Percentiles rank a stretch among this genome's conserved stretches.
These are phyloP conservation scores for Anarsia innoxiella DNA, from an alignment of 2,888 invertebrate genomes.

Conservation along the genomic window DNA sequence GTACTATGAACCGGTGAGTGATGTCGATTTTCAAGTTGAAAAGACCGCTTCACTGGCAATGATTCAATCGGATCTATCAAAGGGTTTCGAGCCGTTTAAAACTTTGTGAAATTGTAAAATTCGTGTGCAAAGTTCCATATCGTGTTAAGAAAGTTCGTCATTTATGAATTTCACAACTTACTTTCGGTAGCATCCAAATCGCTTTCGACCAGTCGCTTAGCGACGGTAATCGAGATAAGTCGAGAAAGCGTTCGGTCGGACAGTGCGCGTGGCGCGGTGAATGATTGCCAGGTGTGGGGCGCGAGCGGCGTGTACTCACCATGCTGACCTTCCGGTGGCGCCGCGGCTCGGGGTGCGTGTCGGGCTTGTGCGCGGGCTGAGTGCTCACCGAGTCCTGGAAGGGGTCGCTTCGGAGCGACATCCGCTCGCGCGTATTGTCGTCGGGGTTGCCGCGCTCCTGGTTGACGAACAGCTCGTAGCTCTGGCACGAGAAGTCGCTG, in stretches of 20 bases:
- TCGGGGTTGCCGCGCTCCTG: conserved; percentile 92
- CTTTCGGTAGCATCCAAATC: not conserved
- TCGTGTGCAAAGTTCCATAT: not conserved
- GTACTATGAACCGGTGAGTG: no score
- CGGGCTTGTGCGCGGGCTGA: conserved; percentile 77
- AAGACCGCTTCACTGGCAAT: conserved; percentile 55
- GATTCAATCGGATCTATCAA: conserved; percentile 29
- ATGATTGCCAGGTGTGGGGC: conserved; percentile 49
- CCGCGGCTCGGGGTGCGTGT: conserved; percentile 72
- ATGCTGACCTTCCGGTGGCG: conserved; percentile 91
- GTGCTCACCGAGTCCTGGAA: conserved; percentile 92
- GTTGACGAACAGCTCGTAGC: conserved; percentile 93
- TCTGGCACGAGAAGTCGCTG: conserved; percentile 92
- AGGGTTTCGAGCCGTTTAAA: conserved; percentile 1
- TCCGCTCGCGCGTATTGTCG: conserved; percentile 92
- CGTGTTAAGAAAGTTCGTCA: conserved; percentile 1
- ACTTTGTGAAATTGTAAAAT: conserved; percentile 4
- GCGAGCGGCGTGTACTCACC: conserved; percentile 79
- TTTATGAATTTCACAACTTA: conserved; percentile 2
- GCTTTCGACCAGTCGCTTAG: no score
- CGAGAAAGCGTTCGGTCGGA: not conserved
- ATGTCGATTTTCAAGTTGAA: conserved; percentile 49
- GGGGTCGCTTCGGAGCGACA: conserved; percentile 92
- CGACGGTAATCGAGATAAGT: not conserved
- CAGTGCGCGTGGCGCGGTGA: conserved; percentile 20